Base-by-base conservation (phyloP, 2,888 invertebrate species). In the Phalangium opilio region DNA sequence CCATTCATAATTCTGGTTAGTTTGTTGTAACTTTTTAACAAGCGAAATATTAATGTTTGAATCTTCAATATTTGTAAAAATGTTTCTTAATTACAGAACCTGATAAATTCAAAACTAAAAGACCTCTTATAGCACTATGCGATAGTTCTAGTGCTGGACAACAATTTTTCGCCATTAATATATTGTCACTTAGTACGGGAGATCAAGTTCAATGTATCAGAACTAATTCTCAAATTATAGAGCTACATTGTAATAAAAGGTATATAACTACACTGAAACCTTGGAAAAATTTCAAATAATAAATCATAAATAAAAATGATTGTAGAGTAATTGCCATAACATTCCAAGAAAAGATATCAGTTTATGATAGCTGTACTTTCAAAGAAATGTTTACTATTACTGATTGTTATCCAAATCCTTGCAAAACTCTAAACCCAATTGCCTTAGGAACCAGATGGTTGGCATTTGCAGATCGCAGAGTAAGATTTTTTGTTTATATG, bases 111-210 rank as follows among this genome's bases (percentile, higher is more conserved):
- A 73, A 75, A 43, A 73, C 77, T 55, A 84, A 84, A 66, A 75
- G 93, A 60, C 93, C 93, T 46, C 71, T 95, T 59, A 79, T 89
- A 59, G 90, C 89, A 11, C 70, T 91, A 60, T 90, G 89, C 65
- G 93, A 93, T 68, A 81, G 81, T 38, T 77, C 81, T 47, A 77
- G 64, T 51, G 51, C 83, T 5, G 78, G 80, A 44, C 78, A 81
- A 10, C 78, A 79, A 49, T 84, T 79, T 63, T 82, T 81, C 67
- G 78, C 82, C 42, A 74, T 86, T 19, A 83, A 79, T 61, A 86
- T 89, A 64, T 74, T 89, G 49, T 91, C 91, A 1, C 73, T 93
- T 44, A 75, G 77, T 62, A 81, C 79, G 50, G 83, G 83, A 47
- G 83, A 83, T 64, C 68, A 83, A 74, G 79, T 83, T 14, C 89